Evolutionary conservation across 2,797 vertebrate genomes (phyloP).

Genomic region (Rhynchotus rufescens): DNA sequence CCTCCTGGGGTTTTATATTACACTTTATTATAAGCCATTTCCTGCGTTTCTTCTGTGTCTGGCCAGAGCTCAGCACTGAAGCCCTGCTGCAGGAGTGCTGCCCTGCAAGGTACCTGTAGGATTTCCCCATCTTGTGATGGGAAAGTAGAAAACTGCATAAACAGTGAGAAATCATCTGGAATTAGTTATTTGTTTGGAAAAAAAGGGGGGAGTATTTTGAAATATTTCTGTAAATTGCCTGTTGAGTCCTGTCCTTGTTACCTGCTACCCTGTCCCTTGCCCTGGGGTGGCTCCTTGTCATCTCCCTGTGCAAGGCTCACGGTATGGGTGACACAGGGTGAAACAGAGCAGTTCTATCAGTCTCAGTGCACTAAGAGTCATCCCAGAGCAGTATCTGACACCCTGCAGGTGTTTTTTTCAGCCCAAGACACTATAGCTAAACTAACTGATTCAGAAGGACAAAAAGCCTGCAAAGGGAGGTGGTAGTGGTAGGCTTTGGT

Average conservation of each 20-base stretch:
- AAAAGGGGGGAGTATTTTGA: neutral
- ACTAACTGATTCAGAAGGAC: neutral
- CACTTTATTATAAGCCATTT: neutral
- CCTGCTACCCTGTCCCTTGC: neutral
- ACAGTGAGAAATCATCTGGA: neutral
- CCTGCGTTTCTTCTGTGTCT: neutral
- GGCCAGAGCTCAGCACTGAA: neutral
- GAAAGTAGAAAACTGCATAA: neutral
- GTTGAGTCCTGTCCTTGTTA: neutral
- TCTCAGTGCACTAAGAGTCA: neutral
- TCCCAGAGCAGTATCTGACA: neutral
- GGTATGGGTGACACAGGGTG: neutral
- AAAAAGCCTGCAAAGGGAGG: neutral
- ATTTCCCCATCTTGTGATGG: neutral
- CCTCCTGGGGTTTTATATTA: neutral
- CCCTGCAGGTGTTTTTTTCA: neutral
- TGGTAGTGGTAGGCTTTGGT: neutral
- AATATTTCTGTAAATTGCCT: neutral
- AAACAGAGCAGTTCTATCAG: neutral
- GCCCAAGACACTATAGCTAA: neutral
- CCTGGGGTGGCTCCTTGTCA: neutral
- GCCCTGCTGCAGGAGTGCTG: neutral
- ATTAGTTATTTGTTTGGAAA: fast-evolving
- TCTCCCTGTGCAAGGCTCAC: neutral
- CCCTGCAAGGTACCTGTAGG: neutral